Evolutionary conservation across 2,113 vertebrate species (phyloP).

Genomic region (Dendropsophus ebraccatus): DNA sequence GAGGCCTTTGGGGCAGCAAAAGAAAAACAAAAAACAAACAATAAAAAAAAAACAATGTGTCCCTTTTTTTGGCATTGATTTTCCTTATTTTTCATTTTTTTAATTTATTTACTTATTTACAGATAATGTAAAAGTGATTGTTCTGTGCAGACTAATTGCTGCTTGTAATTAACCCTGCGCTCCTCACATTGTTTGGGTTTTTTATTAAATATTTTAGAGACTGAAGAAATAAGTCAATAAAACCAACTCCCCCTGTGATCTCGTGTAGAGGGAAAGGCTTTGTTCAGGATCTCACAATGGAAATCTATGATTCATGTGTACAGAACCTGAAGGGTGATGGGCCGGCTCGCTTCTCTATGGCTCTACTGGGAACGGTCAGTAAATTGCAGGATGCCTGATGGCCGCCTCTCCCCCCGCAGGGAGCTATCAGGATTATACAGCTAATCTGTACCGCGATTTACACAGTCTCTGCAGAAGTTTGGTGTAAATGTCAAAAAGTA

Average conservation of each 20-base stretch:
- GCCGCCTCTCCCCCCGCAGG: background rate
- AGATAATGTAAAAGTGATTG: no score
- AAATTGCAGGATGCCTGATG: background rate
- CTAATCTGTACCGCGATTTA: background rate
- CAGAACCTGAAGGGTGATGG: background rate
- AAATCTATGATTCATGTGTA: background rate
- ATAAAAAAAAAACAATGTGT: no score
- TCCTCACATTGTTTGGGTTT: background rate
- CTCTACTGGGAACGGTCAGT: background rate
- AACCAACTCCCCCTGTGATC: background rate
- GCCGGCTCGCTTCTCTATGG: background rate
- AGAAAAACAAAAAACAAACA: no score
- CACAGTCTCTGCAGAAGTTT: background rate
- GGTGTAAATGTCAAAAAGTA: slow-evolving; percentile 11
- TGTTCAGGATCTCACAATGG: background rate
- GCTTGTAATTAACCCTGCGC: background rate
- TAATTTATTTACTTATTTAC: no score
- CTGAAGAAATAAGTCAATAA: background rate
- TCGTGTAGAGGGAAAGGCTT: background rate
- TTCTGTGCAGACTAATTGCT: background rate
- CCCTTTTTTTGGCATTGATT: no score
- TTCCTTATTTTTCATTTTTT: no score
- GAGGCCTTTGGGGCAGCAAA: no score
- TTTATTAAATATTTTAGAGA: slow-evolving; percentile 5
- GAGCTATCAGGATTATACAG: background rate